A percentile compares a stretch with the other conserved stretches of the same genome.
Conservation (phyloP, 2,797 vertebrate genomes). For the Spinus pinus region DNA sequence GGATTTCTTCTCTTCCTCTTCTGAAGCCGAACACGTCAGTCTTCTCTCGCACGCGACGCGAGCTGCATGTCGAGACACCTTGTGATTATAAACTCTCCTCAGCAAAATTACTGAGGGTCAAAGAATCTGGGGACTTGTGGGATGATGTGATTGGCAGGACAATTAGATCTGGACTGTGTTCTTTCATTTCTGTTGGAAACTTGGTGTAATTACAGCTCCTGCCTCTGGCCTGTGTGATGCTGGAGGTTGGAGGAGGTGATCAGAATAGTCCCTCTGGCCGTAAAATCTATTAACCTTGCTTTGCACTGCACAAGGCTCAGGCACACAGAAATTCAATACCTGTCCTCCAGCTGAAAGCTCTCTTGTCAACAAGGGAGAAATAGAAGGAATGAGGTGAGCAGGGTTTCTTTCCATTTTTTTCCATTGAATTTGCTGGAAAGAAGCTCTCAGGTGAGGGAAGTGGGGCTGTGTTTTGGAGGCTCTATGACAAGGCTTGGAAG, state of each 20-base stretch:
- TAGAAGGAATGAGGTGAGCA: background rate
- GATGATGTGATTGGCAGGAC: constrained; percentile 42
- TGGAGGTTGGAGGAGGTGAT: background rate
- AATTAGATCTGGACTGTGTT: background rate
- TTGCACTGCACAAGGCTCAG: background rate
- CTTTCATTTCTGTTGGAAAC: constrained; percentile 30
- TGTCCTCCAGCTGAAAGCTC: constrained; percentile 14
- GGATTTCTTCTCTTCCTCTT: background rate
- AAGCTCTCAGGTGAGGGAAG: background rate
- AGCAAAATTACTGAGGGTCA: constrained; percentile 15
- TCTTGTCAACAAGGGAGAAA: constrained; percentile 23
- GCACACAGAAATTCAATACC: constrained; percentile 45
- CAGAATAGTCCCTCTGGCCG: constrained; percentile 26
- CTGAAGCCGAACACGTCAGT: background rate
- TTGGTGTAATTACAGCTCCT: constrained; percentile 52
- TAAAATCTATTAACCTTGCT: constrained; percentile 61
- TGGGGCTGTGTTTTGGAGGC: background rate
- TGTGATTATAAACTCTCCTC: constrained; percentile 12
- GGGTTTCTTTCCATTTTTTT: background rate
- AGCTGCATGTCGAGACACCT: background rate
- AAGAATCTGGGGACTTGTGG: background rate
- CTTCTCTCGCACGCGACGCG: accelerated
- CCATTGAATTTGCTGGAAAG: background rate
- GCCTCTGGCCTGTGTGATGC: background rate
- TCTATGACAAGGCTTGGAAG: background rate